Evolutionary conservation across 2,888 invertebrate species (phyloP), one percentile per base, ranked within the genome.

Genomic region (Chymomyza fuscimana): DNA sequence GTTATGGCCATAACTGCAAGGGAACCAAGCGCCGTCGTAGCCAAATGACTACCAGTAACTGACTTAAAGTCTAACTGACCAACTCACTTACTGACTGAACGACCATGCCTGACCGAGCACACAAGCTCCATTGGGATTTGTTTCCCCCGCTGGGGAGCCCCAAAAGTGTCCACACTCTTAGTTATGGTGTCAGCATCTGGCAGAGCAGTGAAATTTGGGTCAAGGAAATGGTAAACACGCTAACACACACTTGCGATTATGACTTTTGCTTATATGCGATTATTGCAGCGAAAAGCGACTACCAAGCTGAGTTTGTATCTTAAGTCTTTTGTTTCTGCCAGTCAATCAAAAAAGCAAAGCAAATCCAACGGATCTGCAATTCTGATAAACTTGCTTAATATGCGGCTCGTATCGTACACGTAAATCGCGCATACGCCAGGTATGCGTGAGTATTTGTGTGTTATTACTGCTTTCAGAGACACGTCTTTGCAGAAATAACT

Each of bases 151-250:
- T 25, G 4, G 1, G 40, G 54, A 0, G 36, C 25, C 56, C 12
- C 50, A 52, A 66, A 29, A 68, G 63, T 73, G 69, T 73, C 63
- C 73, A 63, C 19, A 40, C 9, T 61, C 9, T 61, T 19, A 72
- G 54, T 54, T 22, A 15, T 50, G 63, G 29, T 63, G 51, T 46
- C 46, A 63, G 63, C 69, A 51, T 73, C 65, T 65, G 66, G 54
- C 80, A 76, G 32, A 72, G 89, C 75, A 72, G 86, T 86, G 89
- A 87, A 89, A 87, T 87, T 87, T 83, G 73, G 86, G 86, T 86
- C 86, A 87, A 87, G 86, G 86, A 87, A 89, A 89, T 87, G 82
- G 74, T 86, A 87, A 86, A 61, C 32, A 5, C 5, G 32, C 32
- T 32, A 29, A 15, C 29, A 22, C n/a, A 10, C 25, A 2, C 10